These are phyloP conservation scores for Eptatretus atami DNA, from an alignment of 2,797 vertebrate genomes.

Conservation along the genomic window DNA sequence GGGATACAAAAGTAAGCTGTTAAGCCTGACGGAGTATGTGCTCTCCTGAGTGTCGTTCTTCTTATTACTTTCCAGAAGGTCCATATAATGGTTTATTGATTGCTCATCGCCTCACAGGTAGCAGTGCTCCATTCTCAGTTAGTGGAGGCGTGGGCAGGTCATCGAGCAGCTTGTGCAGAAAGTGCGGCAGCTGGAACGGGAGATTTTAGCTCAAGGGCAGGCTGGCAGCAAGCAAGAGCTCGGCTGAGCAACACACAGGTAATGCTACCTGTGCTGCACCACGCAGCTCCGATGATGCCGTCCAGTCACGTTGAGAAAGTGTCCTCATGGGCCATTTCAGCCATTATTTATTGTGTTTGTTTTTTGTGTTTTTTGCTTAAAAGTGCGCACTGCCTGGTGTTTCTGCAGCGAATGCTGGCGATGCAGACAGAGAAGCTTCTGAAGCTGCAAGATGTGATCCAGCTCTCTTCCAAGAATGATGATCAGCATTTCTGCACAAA, in stretches of 20 bases:
- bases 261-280: too few species aligned
- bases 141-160: neutral
- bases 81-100: too few species aligned
- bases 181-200: constrained; percentile 2
- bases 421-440: constrained; percentile 4
- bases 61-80: too few species aligned
- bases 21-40: too few species aligned
- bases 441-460: neutral
- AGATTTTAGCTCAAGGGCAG: neutral
- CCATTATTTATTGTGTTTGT: too few species aligned
- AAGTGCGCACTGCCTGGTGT: neutral
- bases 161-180: neutral
- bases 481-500: neutral
- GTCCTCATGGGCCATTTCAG: too few species aligned
- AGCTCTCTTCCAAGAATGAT: neutral
- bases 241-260: constrained; percentile 1
- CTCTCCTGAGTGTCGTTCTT: too few species aligned
- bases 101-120: neutral
- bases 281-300: too few species aligned
- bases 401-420: neutral
- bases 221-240: constrained; percentile 3
- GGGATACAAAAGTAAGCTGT: too few species aligned
- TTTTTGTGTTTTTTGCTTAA: too few species aligned
- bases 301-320: too few species aligned
- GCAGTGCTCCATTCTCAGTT: neutral